Evolutionary conservation across 2,888 invertebrate species (phyloP).

Genomic region (Crocallis elinguaria): DNA sequence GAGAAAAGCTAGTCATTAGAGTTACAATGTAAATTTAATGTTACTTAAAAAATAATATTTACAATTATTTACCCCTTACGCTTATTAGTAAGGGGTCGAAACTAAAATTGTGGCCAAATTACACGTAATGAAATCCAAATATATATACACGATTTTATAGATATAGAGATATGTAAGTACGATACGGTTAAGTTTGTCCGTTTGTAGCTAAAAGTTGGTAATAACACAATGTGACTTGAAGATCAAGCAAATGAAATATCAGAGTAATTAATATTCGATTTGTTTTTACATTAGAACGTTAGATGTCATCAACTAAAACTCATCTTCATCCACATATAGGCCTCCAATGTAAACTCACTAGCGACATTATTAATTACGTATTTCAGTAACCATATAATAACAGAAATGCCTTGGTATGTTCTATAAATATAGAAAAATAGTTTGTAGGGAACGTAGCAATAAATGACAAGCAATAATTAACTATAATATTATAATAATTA

Average conservation of each 20-base stretch:
- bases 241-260: constrained; percentile 29
- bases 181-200: constrained; percentile 37
- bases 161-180: constrained; percentile 62
- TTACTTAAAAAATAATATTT: constrained; percentile 69
- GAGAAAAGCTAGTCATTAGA: constrained; percentile 84
- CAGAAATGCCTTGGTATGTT: constrained; percentile 46
- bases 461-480: constrained; percentile 79
- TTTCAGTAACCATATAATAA: constrained; percentile 35
- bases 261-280: constrained; percentile 20
- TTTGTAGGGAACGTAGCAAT: constrained; percentile 75
- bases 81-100: constrained; percentile 73
- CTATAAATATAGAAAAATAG: constrained; percentile 55
- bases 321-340: constrained; percentile 5
- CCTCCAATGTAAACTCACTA: constrained; percentile 6
- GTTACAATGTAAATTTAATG: constrained; percentile 79
- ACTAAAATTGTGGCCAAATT: constrained; percentile 85
- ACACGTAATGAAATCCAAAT: constrained; percentile 81
- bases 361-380: constrained; percentile 1
- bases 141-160: constrained; percentile 82
- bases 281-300: constrained; percentile 14
- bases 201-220: constrained; percentile 32
- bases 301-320: neutral
- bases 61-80: constrained; percentile 73
- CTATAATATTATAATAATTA: constrained; percentile 53
- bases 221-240: constrained; percentile 34